Percentiles rank a stretch among this genome's conserved stretches.
Evolutionary conservation across 2,888 invertebrate genomes (phyloP).

Genomic region (Lepidonotus clava): DNA sequence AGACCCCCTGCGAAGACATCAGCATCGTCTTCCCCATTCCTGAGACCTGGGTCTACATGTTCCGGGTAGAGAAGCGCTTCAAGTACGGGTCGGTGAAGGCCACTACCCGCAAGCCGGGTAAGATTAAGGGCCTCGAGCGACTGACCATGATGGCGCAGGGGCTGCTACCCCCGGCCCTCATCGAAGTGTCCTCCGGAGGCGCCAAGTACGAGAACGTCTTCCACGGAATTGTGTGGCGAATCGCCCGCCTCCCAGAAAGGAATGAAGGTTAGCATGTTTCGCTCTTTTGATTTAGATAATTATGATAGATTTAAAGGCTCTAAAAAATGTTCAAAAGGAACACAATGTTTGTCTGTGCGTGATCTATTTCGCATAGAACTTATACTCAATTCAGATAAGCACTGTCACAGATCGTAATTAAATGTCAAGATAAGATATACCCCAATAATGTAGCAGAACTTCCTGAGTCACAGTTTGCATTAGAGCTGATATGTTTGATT

Average conservation of each 20-base stretch:
- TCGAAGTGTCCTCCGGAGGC: slow-evolving; percentile 88
- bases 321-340: too few relatives aligned
- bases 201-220: slow-evolving; percentile 99
- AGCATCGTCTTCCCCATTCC: slow-evolving; percentile 95
- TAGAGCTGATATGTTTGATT: too few relatives aligned
- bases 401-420: background rate
- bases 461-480: too few relatives aligned
- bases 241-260: slow-evolving; percentile 97
- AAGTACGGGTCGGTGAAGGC: slow-evolving; percentile 98
- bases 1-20: slow-evolving; percentile 88
- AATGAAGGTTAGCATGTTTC: slow-evolving; percentile 90
- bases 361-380: slow-evolving; percentile 7
- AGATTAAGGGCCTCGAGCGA: slow-evolving; percentile 82
- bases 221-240: slow-evolving; percentile 98
- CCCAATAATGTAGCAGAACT: too few relatives aligned
- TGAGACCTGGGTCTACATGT: slow-evolving; percentile 99
- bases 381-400: background rate
- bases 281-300: background rate
- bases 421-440: too few relatives aligned
- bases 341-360: too few relatives aligned
- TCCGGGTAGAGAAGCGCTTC: slow-evolving; percentile 98
- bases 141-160: slow-evolving; percentile 80
- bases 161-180: slow-evolving; percentile 74
- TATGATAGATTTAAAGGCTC: too few relatives aligned
- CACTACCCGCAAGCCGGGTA: slow-evolving; percentile 84